Evolutionary conservation across 2,113 vertebrate genomes (phyloP).

Genomic region (Poeciliopsis turrubarensis): DNA sequence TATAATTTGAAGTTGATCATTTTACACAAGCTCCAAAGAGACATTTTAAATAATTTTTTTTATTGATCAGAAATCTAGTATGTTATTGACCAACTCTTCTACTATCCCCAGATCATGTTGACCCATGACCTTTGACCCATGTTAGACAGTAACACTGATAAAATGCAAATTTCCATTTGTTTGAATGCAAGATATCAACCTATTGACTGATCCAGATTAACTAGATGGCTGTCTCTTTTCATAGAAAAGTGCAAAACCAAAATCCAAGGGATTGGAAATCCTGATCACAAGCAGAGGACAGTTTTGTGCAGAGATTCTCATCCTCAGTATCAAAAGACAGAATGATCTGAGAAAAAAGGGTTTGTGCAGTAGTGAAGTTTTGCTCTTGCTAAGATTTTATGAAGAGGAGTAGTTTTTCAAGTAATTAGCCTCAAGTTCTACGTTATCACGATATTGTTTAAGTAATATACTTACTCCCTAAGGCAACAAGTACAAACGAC

Average conservation of each 20-base stretch:
- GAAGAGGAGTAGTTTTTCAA: background rate
- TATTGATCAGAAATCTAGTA: background rate
- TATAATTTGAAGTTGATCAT: too few species aligned
- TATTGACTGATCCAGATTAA: background rate
- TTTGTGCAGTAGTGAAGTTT: background rate
- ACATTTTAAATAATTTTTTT: background rate
- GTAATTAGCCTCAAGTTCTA: too few species aligned
- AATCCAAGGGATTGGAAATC: background rate
- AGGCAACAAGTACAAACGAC: background rate
- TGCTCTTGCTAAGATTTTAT: background rate
- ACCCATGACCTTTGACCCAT: conserved; percentile 1
- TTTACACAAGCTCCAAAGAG: background rate
- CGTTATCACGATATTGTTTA: background rate
- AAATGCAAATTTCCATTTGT: background rate
- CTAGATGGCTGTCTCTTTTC: background rate
- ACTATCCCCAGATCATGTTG: conserved; percentile 12
- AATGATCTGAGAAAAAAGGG: background rate
- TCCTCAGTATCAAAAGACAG: background rate
- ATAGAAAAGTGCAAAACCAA: background rate
- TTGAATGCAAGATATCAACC: background rate
- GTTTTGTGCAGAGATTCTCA: background rate
- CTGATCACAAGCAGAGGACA: background rate
- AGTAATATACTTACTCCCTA: background rate
- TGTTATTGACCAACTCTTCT: background rate
- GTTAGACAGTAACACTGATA: background rate